Conservation (phyloP, 2,888 invertebrate genomes). For the Thera britannica region DNA sequence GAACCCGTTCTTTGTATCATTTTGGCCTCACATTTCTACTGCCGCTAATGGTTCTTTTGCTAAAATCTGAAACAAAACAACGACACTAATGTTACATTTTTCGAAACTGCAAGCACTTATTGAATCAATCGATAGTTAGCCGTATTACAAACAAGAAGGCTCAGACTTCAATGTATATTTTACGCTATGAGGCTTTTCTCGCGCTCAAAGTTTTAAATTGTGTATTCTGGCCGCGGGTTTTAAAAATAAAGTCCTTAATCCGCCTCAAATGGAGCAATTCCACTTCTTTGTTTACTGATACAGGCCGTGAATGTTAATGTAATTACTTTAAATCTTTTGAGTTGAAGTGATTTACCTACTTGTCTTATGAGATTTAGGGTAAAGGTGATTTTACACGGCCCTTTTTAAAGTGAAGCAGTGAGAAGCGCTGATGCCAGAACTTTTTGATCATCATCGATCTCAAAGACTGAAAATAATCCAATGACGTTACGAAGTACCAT, state of each 20-base stretch:
- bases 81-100: neutral
- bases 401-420: too few species aligned
- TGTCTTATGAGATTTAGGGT: constrained; percentile 24
- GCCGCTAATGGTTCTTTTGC: neutral
- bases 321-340: constrained; percentile 35
- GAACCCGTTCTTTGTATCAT: constrained; percentile 88
- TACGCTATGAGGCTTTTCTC: neutral
- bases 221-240: constrained; percentile 37
- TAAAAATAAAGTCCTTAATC: constrained; percentile 51
- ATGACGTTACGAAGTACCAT: too few species aligned
- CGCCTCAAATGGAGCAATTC: constrained; percentile 52
- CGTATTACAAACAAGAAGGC: neutral
- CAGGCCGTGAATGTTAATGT: constrained; percentile 50
- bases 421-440: too few species aligned
- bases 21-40: constrained; percentile 41
- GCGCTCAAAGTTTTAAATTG: constrained; percentile 7
- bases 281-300: constrained; percentile 55
- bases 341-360: constrained; percentile 30
- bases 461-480: too few species aligned
- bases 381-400: constrained; percentile 10
- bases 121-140: neutral
- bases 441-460: too few species aligned
- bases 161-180: neutral
- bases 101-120: too few species aligned
- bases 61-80: constrained; percentile 47